These are phyloP conservation scores for Arrhopalites spinosus DNA, from an alignment of 2,888 invertebrate species.

Conservation along the genomic window DNA sequence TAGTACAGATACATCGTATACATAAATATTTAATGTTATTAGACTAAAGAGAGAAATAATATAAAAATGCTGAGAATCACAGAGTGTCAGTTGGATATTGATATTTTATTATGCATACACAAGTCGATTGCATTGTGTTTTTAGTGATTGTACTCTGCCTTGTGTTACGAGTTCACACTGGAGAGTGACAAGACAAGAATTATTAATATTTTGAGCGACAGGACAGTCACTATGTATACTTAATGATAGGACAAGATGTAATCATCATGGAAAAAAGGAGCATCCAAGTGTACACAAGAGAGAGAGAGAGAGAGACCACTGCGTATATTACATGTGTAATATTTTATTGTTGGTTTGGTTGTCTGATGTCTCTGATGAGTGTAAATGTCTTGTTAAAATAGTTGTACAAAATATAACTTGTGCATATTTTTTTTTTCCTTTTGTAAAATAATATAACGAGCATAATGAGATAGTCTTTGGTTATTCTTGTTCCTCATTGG, in stretches of 20 bases:
- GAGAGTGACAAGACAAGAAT: constrained; percentile 52
- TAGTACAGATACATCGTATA: neutral
- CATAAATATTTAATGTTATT: too few species aligned
- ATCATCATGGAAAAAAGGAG: constrained; percentile 17
- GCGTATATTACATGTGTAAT: constrained; percentile 32
- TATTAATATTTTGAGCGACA: constrained; percentile 44
- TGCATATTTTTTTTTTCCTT: neutral
- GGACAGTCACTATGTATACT: constrained; percentile 30
- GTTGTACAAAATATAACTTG: neutral
- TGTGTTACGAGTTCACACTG: constrained; percentile 41
- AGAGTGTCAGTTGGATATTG: constrained; percentile 16
- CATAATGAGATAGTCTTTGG: neutral
- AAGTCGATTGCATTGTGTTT: constrained; percentile 17
- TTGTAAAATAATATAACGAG: neutral
- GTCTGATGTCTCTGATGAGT: constrained; percentile 17
- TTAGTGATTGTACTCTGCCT: constrained; percentile 22
- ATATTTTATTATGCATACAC: constrained; percentile 14
- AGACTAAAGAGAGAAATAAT: neutral
- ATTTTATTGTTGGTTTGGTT: constrained; percentile 25
- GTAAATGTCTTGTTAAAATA: constrained; percentile 5
- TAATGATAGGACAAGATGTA: constrained; percentile 34
- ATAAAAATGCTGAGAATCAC: constrained; percentile 7
- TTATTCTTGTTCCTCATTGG: neutral
- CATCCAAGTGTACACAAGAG: neutral
- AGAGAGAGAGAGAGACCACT: neutral